These are phyloP conservation scores for Slavum lentiscoides DNA, from an alignment of 2,888 invertebrate genomes.

Conservation along the genomic window DNA sequence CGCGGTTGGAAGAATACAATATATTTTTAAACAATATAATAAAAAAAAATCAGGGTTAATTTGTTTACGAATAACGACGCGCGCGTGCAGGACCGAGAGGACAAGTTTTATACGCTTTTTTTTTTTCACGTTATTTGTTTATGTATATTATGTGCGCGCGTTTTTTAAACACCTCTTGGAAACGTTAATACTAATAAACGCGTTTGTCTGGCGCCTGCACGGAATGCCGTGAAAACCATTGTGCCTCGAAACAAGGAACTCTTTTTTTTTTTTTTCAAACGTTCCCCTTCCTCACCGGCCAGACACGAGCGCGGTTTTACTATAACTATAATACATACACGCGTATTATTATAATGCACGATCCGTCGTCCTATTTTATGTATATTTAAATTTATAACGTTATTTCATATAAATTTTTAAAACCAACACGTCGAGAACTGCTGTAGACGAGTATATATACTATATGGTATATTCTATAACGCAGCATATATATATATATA, in stretches of 20 bases:
- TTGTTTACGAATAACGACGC: constrained; percentile 28
- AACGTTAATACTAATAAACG: constrained; percentile 20
- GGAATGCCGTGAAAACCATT: constrained; percentile 37
- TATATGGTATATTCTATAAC: no score
- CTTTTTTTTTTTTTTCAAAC: not conserved
- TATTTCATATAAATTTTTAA: constrained; percentile 19
- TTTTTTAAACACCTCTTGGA: constrained; percentile 38
- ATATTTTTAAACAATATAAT: constrained; percentile 11
- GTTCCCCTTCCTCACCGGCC: not conserved
- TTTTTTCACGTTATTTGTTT: not conserved
- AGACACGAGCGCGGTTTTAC: not conserved
- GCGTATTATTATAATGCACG: not conserved
- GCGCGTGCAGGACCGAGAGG: constrained; percentile 1
- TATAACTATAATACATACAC: not conserved
- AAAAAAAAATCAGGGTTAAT: constrained; percentile 47
- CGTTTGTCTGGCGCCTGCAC: constrained; percentile 38
- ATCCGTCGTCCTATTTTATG: no score
- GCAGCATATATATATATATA: no score
- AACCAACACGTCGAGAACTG: constrained; percentile 4
- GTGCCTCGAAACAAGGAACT: constrained; percentile 18
- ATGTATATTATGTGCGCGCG: not conserved
- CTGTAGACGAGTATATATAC: no score
- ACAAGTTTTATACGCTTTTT: constrained; percentile 19
- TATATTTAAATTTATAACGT: constrained; percentile 14
- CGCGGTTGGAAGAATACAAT: constrained; percentile 3